Conservation (phyloP, 2,113 vertebrate genomes). For the Suricata suricatta region DNA sequence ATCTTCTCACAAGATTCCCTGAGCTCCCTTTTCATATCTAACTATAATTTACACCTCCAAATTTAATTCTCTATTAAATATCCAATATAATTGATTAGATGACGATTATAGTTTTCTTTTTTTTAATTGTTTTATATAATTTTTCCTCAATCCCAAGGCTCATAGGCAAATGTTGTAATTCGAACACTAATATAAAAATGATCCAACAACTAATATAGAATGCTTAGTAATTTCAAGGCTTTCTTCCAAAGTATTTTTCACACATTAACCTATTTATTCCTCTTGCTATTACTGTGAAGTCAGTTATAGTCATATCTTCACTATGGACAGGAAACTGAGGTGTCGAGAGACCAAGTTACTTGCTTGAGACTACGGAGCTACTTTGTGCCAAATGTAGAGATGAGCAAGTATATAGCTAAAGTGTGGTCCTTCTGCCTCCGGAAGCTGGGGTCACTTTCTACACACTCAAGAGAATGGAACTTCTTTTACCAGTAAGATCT, state of each 20-base stretch:
- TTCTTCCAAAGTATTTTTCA: not conserved
- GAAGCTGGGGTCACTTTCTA: not conserved
- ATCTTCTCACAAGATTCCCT: not conserved
- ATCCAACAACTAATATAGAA: not conserved
- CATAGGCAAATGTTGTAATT: not conserved
- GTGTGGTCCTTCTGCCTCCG: not conserved
- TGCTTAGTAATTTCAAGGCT: not conserved
- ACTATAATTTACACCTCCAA: not conserved
- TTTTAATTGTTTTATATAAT: slow-evolving; percentile 7
- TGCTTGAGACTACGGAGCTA: not conserved
- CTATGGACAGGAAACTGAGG: not conserved
- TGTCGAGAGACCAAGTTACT: not conserved
- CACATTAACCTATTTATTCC: not conserved
- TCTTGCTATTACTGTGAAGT: not conserved
- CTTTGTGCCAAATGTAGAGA: not conserved
- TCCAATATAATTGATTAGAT: not conserved
- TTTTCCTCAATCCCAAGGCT: slow-evolving; percentile 20
- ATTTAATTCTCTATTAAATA: slow-evolving; percentile 2
- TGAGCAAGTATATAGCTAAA: not conserved
- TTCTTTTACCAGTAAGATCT: not conserved
- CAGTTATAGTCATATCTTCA: not conserved
- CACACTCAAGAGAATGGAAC: not conserved
- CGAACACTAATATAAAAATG: not conserved
- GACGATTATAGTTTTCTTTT: not conserved
- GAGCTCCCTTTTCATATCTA: not conserved